Base-by-base conservation (phyloP, 2,113 vertebrate genomes). In the Procavia capensis region DNA sequence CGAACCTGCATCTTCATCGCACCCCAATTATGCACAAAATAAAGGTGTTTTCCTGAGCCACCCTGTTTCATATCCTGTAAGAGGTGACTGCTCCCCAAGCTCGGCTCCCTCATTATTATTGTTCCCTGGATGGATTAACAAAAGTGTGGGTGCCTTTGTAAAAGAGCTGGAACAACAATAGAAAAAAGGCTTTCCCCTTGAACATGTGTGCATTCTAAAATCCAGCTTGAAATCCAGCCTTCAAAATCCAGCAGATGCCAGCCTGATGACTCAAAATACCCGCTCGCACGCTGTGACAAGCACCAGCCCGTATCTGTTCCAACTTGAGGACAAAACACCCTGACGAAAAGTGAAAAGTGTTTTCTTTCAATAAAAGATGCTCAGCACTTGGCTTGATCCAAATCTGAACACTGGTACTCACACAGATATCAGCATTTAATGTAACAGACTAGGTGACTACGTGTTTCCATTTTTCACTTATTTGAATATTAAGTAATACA, bases 21-120 rank as follows among this genome's bases (percentile, higher is more conserved):
- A 75, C 78, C 96, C 92, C 90, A 90, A 31, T 95, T 74, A 78
- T 57, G 29, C n/a, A 64, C 47, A 85, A 8, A 85, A 93, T 17
- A 85, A 87, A 39, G 96, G 90, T 74, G 95, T 24, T 11, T 24
- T 72, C 84, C 80, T 39, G 34, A 96, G 43, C 13, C n/a, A 0
- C 66, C 90, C 86, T 76, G 57, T 87, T 95, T 78, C 76, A 86
- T 24, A 6, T 36, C 66, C 86, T 34, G 3, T 14, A 91, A 88
- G 54, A 91, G 79, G 94, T 13, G 31, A 81, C 80, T 22, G 47
- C 45, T 54, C 88, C 93, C 72, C 14, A 66, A 54, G 64, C 36
- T 4, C 57, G 3, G 34, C 87, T 57, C 11, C 25, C 3, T 45
- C 17, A 0, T 11, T 3, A 6, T 17, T 41, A 25, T 5, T n/a